A percentile compares a stretch with the other conserved stretches of the same genome.
Conservation (phyloP, 2,888 invertebrate genomes). For the Argyra leucocephala region DNA sequence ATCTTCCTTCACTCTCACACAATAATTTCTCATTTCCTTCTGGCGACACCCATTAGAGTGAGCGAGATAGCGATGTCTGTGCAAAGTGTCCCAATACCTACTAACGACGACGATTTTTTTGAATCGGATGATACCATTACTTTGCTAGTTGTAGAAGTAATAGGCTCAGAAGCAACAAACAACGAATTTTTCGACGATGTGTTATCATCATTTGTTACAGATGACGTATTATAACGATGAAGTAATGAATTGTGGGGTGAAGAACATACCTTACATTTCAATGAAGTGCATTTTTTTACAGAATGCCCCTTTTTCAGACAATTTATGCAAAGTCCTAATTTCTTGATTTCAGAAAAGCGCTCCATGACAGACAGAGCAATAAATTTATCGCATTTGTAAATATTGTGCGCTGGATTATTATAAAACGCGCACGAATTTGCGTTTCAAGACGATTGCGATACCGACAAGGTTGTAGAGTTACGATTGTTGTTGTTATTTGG, state of each 20-base stretch:
- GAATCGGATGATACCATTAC: too few species aligned
- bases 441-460: background rate
- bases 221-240: background rate
- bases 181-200: too few species aligned
- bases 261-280: background rate
- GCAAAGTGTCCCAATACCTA: too few species aligned
- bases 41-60: too few species aligned
- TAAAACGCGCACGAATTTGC: background rate
- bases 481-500: background rate
- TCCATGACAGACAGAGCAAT: background rate
- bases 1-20: too few species aligned
- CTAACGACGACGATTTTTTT: too few species aligned
- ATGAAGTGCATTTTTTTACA: background rate
- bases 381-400: conserved; percentile 2
- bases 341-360: background rate
- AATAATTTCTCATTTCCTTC: too few species aligned
- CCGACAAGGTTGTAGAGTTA: background rate
- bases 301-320: background rate
- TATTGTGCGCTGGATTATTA: too few species aligned
- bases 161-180: too few species aligned
- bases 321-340: background rate
- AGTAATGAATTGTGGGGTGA: background rate
- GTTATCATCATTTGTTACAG: too few species aligned
- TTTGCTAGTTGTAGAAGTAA: too few species aligned
- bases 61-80: too few species aligned